Evolutionary conservation across 2,888 invertebrate species (phyloP).

Genomic region (Drosophila fulvimacula): DNA sequence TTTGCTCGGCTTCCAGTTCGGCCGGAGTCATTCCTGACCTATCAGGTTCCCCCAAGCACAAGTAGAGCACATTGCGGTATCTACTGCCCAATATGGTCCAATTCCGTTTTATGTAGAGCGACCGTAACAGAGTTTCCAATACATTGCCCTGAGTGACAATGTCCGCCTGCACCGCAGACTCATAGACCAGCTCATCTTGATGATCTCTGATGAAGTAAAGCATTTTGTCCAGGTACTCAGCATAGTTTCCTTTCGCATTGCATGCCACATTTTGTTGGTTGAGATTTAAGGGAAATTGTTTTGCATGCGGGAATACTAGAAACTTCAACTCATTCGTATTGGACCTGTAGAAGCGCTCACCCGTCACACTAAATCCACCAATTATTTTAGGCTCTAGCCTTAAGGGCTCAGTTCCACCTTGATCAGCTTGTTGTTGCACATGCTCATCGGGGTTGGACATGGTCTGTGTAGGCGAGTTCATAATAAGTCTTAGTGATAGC

Average conservation of each 20-base stretch:
- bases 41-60: neutral
- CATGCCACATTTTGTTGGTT: neutral
- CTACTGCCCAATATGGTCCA: constrained; percentile 8
- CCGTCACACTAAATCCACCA: constrained; percentile 5
- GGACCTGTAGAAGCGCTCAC: neutral
- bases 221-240: constrained; percentile 7
- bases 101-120: neutral
- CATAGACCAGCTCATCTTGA: neutral
- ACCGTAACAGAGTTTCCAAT: neutral
- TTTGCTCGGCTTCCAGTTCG: neutral
- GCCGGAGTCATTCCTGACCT: neutral
- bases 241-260: no score
- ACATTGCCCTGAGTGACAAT: constrained; percentile 1
- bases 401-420: fast-evolving
- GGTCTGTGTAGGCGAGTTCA: neutral
- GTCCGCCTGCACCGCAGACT: neutral
- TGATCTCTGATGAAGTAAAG: constrained; percentile 8
- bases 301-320: neutral
- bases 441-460: neutral
- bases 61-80: neutral
- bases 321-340: constrained; percentile 1
- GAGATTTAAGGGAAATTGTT: neutral
- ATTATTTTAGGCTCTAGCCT: neutral
- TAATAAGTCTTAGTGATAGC: neutral
- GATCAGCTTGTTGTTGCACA: neutral